These are phyloP conservation scores for Calephelis perditalis DNA, from an alignment of 2,888 invertebrate genomes.

Conservation along the genomic window DNA sequence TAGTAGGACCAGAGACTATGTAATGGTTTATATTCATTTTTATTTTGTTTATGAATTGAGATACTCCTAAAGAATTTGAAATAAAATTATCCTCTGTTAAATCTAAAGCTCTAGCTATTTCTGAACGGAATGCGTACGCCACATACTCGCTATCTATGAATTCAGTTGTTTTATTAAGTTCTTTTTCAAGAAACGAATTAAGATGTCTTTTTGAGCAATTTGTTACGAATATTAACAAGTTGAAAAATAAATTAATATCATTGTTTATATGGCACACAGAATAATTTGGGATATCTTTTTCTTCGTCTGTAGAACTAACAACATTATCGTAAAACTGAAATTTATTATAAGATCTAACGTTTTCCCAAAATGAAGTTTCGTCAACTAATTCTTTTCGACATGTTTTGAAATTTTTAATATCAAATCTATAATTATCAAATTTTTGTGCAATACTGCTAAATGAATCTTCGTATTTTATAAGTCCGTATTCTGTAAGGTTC, in stretches of 20 bases:
- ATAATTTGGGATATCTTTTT: slow-evolving; percentile 3
- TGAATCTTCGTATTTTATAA: not conserved
- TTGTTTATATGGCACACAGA: not conserved
- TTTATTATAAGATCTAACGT: not conserved
- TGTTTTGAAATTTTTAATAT: not conserved
- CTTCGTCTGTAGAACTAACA: not conserved
- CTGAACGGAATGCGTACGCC: slow-evolving; percentile 14
- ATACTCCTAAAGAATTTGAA: slow-evolving; percentile 13
- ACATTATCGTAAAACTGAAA: not conserved
- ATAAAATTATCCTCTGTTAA: slow-evolving; percentile 17
- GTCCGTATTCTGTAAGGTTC: not conserved
- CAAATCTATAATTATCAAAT: slow-evolving; percentile 2
- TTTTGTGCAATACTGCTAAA: not conserved
- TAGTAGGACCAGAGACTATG: not conserved
- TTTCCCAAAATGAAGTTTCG: slow-evolving; percentile 7
- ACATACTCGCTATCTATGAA: not conserved
- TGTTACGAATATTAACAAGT: not conserved
- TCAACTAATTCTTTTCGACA: not conserved
- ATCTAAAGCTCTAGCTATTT: slow-evolving; percentile 16
- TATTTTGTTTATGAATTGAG: slow-evolving; percentile 12
- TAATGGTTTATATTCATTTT: not conserved
- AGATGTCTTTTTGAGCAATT: slow-evolving; percentile 1
- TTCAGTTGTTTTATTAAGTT: not conserved
- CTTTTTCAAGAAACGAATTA: not conserved
- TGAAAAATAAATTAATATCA: not conserved